Percentiles rank a stretch among this genome's conserved stretches.
Conservation (phyloP, 2,113 vertebrate genomes). For the Callipepla squamata region DNA sequence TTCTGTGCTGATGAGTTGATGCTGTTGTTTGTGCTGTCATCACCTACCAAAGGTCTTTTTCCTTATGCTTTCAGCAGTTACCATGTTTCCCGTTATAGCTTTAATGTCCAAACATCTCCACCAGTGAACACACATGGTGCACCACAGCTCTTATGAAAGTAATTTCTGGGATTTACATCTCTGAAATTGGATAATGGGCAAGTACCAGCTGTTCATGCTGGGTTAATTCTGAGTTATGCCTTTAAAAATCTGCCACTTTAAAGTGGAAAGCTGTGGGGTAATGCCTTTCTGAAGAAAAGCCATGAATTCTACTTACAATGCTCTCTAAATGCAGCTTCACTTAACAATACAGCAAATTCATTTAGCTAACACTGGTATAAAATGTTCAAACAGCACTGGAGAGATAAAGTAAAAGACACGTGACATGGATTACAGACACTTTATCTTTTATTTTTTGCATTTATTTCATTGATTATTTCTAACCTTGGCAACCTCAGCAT, state of each 20-base stretch:
- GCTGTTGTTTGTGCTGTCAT: background rate
- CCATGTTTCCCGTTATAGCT: background rate
- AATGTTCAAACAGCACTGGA: background rate
- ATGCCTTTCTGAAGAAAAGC: background rate
- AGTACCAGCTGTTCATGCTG: background rate
- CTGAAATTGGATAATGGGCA: background rate
- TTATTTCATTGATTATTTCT: background rate
- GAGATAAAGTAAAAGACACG: background rate
- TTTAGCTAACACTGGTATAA: background rate
- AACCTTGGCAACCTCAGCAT: background rate
- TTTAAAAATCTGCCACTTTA: background rate
- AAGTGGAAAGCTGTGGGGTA: background rate
- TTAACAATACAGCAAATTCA: background rate
- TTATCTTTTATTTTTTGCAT: background rate
- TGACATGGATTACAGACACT: background rate
- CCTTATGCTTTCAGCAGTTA: background rate
- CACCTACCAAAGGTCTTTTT: background rate
- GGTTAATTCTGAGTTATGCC: background rate
- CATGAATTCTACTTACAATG: background rate
- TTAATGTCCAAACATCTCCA: background rate
- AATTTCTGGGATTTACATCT: background rate
- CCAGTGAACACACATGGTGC: background rate
- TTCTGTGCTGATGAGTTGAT: background rate
- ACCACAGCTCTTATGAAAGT: background rate
- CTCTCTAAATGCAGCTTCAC: background rate